phyloP scores from a whole-genome alignment of 2,888 invertebrate genomes.

The Sepiola atlantica region DNA sequence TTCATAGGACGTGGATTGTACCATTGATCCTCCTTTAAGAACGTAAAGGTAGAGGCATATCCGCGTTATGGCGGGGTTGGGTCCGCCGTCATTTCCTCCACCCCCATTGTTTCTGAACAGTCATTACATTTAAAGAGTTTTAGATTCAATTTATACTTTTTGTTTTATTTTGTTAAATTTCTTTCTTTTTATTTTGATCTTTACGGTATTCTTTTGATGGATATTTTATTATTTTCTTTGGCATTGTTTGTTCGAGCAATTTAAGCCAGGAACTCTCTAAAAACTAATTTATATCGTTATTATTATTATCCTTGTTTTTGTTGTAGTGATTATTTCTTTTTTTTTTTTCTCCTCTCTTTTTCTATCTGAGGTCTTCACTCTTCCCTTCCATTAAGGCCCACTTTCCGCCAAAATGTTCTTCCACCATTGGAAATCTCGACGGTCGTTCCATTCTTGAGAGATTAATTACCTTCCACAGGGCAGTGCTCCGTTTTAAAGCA shows the following conservation, averaged over 20 bases:
- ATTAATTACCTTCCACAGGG: conserved; percentile 32
- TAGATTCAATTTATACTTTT: background rate
- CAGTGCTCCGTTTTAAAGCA: conserved; percentile 1
- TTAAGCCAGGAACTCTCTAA: background rate
- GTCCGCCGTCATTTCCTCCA: too few species aligned
- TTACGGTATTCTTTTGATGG: background rate
- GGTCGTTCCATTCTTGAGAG: background rate
- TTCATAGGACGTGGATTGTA: background rate
- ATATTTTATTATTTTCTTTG: background rate
- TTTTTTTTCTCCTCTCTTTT: background rate
- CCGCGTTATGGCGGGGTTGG: too few species aligned
- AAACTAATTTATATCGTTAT: background rate
- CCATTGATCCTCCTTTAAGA: background rate
- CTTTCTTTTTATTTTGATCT: background rate
- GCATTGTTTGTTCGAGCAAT: background rate
- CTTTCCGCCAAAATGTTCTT: background rate
- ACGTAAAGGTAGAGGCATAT: background rate
- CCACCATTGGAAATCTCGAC: background rate
- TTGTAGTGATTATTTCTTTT: background rate
- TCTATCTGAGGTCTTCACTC: background rate
- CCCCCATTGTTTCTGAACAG: background rate
- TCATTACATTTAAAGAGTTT: too few species aligned
- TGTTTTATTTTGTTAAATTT: background rate
- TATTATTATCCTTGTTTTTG: background rate
- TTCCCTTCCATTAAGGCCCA: background rate